Percentiles rank a stretch among this genome's conserved stretches.
These are phyloP conservation scores for Agonopterix subpropinquella DNA, from an alignment of 2,888 invertebrate species.

Conservation along the genomic window DNA sequence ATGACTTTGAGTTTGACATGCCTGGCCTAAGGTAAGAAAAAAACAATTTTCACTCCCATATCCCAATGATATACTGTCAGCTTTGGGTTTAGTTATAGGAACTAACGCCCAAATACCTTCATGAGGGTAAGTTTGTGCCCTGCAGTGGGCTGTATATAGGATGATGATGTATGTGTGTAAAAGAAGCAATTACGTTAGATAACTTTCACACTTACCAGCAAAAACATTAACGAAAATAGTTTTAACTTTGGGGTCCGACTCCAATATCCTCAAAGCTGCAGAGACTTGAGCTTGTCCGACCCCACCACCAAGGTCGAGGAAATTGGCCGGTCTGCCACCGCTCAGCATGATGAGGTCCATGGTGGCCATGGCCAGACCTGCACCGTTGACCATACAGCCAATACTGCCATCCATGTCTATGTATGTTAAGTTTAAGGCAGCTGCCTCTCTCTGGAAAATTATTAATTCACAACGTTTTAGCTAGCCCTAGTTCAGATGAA, in stretches of 20 bases:
- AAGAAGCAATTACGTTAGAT: no score
- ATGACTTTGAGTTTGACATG: not conserved
- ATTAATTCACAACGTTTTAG: no score
- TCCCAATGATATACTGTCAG: no score
- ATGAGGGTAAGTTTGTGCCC: no score
- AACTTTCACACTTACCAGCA: conserved; percentile 73
- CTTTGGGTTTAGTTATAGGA: no score
- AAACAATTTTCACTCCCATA: no score
- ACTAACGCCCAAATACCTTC: no score
- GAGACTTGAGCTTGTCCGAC: conserved; percentile 96
- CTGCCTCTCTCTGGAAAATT: conserved; percentile 84
- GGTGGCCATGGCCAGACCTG: conserved; percentile 99
- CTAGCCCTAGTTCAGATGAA: no score
- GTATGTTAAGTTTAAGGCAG: conserved; percentile 93
- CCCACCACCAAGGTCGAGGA: conserved; percentile 97
- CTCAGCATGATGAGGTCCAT: conserved; percentile 99
- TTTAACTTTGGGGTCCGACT: conserved; percentile 91
- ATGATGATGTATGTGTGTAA: no score
- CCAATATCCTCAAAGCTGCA: conserved; percentile 93
- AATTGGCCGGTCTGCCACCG: conserved; percentile 98
- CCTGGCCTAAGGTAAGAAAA: no score
- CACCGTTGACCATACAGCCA: conserved; percentile 97
- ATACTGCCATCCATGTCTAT: conserved; percentile 98
- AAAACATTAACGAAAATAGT: conserved; percentile 98
- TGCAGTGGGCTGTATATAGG: no score